phyloP scores from a whole-genome alignment of 1,140 invertebrate species.

The Cydia splendana region DNA sequence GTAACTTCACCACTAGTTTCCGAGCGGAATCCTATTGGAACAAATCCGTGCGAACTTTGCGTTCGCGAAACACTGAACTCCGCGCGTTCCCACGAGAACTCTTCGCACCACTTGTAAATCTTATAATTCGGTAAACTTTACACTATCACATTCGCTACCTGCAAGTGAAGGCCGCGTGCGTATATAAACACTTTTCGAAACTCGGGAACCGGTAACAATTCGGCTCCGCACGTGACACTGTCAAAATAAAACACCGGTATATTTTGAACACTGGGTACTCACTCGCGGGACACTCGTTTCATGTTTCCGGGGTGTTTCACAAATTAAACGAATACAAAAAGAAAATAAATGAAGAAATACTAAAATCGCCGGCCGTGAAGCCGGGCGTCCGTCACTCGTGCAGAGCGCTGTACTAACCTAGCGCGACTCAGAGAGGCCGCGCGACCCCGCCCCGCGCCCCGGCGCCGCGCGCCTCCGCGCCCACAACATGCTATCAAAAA shows the following conservation, averaged over 20 bases:
- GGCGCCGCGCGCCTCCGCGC: conserved; percentile 58
- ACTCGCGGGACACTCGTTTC: conserved; percentile 58
- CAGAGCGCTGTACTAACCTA: conserved; percentile 76
- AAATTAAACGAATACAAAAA: conserved; percentile 79
- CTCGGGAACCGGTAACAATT: conserved; percentile 74
- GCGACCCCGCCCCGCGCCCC: conserved; percentile 64
- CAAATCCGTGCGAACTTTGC: conserved; percentile 53
- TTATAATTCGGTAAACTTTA: conserved; percentile 42
- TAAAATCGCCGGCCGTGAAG: conserved; percentile 73
- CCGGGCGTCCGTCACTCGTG: conserved; percentile 76
- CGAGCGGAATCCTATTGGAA: conserved; percentile 64
- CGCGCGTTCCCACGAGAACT: conserved; percentile 48
- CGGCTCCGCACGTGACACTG: conserved; percentile 74
- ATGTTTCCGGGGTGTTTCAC: conserved; percentile 56
- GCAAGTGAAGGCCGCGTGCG: conserved; percentile 70
- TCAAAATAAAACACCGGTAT: conserved; percentile 66
- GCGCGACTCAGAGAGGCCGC: conserved; percentile 62
- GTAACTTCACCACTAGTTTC: conserved; percentile 56
- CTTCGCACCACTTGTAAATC: conserved; percentile 46
- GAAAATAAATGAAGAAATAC: conserved; percentile 79
- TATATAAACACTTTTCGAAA: conserved; percentile 73
- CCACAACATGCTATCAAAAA: conserved; percentile 61
- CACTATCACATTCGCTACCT: conserved; percentile 70
- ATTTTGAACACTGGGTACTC: conserved; percentile 57
- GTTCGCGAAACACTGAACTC: conserved; percentile 41